Conservation (phyloP, 1,140 invertebrate species). For the Pseudomyrmex concolor region DNA sequence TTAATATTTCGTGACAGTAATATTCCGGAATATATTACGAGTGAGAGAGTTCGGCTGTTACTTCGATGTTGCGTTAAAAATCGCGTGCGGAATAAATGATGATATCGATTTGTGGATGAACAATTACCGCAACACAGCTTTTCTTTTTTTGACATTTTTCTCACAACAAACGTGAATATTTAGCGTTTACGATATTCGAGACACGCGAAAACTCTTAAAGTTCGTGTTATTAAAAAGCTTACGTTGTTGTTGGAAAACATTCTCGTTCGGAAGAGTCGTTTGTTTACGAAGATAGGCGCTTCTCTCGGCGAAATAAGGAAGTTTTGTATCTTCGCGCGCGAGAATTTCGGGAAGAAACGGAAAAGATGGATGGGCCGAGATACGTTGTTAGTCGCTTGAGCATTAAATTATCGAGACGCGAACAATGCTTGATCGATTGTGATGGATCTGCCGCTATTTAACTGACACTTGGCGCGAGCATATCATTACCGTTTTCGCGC, state of each 20-base stretch:
- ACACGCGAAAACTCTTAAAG: not conserved
- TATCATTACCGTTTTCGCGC: conserved; percentile 24
- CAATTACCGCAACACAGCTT: not conserved
- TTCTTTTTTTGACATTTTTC: not conserved
- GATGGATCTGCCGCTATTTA: conserved; percentile 47
- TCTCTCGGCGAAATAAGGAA: conserved; percentile 37
- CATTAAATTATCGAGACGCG: conserved; percentile 58
- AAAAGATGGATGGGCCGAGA: conserved; percentile 55
- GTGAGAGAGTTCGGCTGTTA: not conserved
- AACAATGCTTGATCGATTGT: conserved; percentile 60
- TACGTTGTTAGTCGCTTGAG: conserved; percentile 54
- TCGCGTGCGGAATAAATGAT: not conserved
- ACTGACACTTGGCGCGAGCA: conserved; percentile 15
- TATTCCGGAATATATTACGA: not conserved
- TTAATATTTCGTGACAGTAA: not conserved
- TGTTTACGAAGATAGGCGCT: conserved; percentile 41
- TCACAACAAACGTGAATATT: not conserved
- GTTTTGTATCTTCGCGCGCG: conserved; percentile 28
- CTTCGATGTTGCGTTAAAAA: not conserved
- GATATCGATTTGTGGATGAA: not conserved
- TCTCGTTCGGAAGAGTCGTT: conserved; percentile 1
- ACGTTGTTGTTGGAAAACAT: too few species aligned
- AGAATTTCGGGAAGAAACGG: conserved; percentile 17
- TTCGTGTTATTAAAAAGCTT: not conserved
- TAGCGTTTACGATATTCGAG: not conserved